Conservation (phyloP, 2,888 invertebrate genomes). For the Sesia bembeciformis region DNA sequence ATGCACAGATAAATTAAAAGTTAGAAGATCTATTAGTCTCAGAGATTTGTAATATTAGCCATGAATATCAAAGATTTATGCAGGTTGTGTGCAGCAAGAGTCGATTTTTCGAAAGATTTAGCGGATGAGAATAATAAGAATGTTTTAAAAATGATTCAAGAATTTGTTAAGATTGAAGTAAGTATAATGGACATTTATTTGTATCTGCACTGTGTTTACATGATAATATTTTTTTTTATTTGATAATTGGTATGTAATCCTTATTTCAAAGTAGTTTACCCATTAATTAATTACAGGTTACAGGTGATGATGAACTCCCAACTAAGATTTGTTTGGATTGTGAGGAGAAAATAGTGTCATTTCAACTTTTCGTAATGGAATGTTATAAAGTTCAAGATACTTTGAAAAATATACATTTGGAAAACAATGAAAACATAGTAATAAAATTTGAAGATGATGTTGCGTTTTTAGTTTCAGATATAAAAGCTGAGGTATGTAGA, state of each 20-base stretch:
- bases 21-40: too few relatives aligned
- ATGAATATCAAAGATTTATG: slow-evolving; percentile 40
- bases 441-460: slow-evolving; percentile 33
- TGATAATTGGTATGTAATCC: not conserved
- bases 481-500: slow-evolving; percentile 23
- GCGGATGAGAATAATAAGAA: slow-evolving; percentile 48
- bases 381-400: slow-evolving; percentile 55
- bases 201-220: not conserved
- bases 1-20: too few relatives aligned
- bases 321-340: slow-evolving; percentile 57
- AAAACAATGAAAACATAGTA: slow-evolving; percentile 2
- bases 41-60: not conserved
- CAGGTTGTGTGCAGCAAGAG: slow-evolving; percentile 57
- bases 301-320: slow-evolving; percentile 48
- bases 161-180: slow-evolving; percentile 51
- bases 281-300: slow-evolving; percentile 32
- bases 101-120: slow-evolving; percentile 55
- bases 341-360: slow-evolving; percentile 62
- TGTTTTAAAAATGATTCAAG: slow-evolving; percentile 49
- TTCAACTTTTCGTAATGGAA: slow-evolving; percentile 57
- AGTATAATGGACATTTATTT: slow-evolving; percentile 15
- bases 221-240: not conserved
- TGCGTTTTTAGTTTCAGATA: not conserved
- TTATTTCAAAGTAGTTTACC: not conserved
- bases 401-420: slow-evolving; percentile 22